These are phyloP conservation scores for Heteropelma amictum DNA, from an alignment of 2,888 invertebrate species.

Conservation along the genomic window DNA sequence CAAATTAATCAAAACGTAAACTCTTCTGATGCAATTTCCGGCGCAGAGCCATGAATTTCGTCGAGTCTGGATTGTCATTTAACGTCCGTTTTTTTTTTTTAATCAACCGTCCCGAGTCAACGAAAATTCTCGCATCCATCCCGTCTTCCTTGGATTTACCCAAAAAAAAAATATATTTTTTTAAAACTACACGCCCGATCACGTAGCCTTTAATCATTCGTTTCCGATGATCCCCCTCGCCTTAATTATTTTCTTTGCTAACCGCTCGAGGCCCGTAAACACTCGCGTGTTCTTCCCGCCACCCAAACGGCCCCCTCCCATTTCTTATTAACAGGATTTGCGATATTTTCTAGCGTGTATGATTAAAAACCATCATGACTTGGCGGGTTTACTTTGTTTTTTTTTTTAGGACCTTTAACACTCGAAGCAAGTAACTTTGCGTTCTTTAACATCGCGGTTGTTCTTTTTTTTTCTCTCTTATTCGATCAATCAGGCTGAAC, in stretches of 20 bases:
- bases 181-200: conserved; percentile 1
- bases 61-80: background rate
- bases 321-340: background rate
- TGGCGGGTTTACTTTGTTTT: conserved; percentile 8
- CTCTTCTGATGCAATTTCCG: conserved; percentile 5
- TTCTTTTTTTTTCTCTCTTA: background rate
- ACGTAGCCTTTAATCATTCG: conserved; percentile 5
- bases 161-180: background rate
- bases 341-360: conserved; percentile 26
- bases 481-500: conserved; percentile 9
- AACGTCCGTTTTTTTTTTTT: conserved; percentile 13
- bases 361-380: conserved; percentile 5
- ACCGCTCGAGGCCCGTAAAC: conserved; percentile 39
- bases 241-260: background rate
- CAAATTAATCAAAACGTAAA: background rate
- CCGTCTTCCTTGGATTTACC: conserved; percentile 40
- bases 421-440: conserved; percentile 10
- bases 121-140: conserved; percentile 43
- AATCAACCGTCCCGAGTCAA: conserved; percentile 36
- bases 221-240: conserved; percentile 6
- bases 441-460: background rate
- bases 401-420: background rate
- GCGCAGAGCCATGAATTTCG: background rate
- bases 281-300: conserved; percentile 5
- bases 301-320: no score